Conservation (phyloP, 2,888 invertebrate species). For the Epinotia bilunana region DNA sequence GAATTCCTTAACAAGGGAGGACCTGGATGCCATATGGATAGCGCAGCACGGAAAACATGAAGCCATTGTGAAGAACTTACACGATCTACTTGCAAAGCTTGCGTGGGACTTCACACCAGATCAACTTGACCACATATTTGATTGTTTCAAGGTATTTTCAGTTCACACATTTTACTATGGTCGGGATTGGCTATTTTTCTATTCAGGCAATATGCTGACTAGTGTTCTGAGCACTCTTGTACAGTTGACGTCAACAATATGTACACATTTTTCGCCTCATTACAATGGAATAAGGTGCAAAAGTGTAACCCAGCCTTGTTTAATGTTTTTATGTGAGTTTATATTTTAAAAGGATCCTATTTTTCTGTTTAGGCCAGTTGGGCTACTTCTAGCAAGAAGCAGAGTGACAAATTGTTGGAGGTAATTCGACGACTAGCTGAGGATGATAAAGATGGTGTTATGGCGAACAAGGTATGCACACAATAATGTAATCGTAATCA, state of each 20-base stretch:
- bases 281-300: too few species aligned
- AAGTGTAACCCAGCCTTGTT: too few species aligned
- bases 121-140: conserved; percentile 98
- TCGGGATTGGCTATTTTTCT: background rate
- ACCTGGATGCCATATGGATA: conserved; percentile 98
- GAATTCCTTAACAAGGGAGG: conserved; percentile 93
- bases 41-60: conserved; percentile 99
- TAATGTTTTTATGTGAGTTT: background rate
- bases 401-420: conserved; percentile 97
- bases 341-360: conserved; percentile 16
- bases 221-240: too few species aligned
- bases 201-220: too few species aligned
- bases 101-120: conserved; percentile 99
- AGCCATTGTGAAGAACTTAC: conserved; percentile 98
- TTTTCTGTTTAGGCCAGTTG: conserved; percentile 88
- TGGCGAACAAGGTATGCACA: conserved; percentile 94
- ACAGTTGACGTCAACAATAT: too few species aligned
- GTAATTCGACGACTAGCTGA: conserved; percentile 97
- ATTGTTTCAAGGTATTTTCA: conserved; percentile 93
- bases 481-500: background rate
- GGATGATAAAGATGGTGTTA: conserved; percentile 99
- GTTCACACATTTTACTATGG: background rate
- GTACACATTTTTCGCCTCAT: too few species aligned
- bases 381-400: conserved; percentile 98
- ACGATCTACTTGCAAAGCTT: conserved; percentile 97